Base-by-base conservation (phyloP, 2,797 vertebrate genomes). In the Sebastes jordani region DNA sequence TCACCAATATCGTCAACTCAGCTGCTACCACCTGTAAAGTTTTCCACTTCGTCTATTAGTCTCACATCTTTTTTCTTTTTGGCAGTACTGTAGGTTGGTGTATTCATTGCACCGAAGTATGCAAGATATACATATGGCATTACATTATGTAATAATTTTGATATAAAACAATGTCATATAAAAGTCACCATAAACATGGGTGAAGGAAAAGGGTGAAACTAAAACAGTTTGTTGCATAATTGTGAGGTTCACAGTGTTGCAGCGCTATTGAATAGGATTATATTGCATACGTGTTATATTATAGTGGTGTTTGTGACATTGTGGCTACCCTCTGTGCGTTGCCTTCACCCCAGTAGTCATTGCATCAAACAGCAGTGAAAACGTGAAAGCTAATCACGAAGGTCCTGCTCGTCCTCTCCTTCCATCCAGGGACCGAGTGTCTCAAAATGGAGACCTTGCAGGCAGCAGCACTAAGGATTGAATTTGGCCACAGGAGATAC, bases 401-500 rank as follows among this genome's bases (percentile, higher is more conserved):
- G 74, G 82, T 77, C 59, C 73, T 23, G 25, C 56, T 83, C 32
- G 10, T 83, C 74, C 4, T 76, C 70, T 54, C 68, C 62, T 81
- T 74, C 74, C 54, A 32, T 70, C 46, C 34, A 52, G 79, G 74
- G 83, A 83, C 79, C 38, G 56, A 69, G 71, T 9, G 64, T 69
- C 81, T 87, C 72, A 77, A 91, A 82, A 83, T 91, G 81, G 86
- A 88, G 87, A 85, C 81, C 69, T 80, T 60, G 67, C 71, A 63
- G 74, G 65, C 71, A 63, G 74, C 87, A 71, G 79, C 87, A 76
- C 82, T 70, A 61, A 81, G 82, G 70, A 86, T 88, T 77, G 84
- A 84, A 90, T 91, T 81, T 74, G 75, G 82, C 84, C 88, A 62
- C 60, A 18, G 74, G 89, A 86, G 91, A 90, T n/a, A 76, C 42